Percentiles rank a stretch among this genome's conserved stretches.
These are phyloP conservation scores for Peromyscus maniculatus DNA, from an alignment of 2,113 vertebrate species.

Conservation along the genomic window DNA sequence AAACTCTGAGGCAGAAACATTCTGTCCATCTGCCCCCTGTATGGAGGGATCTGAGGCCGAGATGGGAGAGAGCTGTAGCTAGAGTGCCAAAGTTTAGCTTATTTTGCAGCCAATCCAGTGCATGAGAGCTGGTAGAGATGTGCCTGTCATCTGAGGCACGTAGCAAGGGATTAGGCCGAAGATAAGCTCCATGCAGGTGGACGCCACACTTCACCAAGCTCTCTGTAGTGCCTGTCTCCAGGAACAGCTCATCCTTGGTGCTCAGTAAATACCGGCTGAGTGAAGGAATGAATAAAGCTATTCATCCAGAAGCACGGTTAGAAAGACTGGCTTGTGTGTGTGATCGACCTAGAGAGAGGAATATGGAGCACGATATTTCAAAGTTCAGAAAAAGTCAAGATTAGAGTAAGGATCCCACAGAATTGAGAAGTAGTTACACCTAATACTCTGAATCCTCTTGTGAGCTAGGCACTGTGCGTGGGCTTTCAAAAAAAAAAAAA, in stretches of 20 bases:
- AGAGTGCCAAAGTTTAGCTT: not conserved
- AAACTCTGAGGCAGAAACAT: not conserved
- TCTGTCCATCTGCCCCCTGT: not conserved
- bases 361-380: not conserved
- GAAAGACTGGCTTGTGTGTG: not conserved
- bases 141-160: not conserved
- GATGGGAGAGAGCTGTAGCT: not conserved
- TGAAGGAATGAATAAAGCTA: slow-evolving; percentile 49
- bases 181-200: not conserved
- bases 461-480: not conserved
- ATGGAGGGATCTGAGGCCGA: not conserved
- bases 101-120: not conserved
- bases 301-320: not conserved
- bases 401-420: not conserved
- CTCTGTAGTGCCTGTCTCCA: not conserved
- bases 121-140: not conserved
- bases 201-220: not conserved
- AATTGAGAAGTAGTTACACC: slow-evolving; percentile 33
- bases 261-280: slow-evolving; percentile 13
- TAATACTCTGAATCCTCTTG: not conserved
- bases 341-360: not conserved
- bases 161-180: not conserved
- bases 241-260: not conserved
- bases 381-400: slow-evolving; percentile 50
- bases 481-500: not conserved